phyloP scores from a whole-genome alignment of 2,888 invertebrate genomes.

The Oxycera nigricornis region DNA sequence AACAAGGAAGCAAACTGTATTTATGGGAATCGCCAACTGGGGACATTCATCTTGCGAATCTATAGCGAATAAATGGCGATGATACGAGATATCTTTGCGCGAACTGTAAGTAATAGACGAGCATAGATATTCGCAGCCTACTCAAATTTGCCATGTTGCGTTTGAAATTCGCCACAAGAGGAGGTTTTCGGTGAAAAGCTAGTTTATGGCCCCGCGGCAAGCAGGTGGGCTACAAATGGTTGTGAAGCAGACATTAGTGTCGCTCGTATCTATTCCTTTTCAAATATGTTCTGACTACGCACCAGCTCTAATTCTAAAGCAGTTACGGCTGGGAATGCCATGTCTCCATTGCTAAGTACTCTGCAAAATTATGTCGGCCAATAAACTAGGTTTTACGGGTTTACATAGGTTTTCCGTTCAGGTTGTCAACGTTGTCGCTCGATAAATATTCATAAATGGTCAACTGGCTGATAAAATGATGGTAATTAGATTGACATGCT shows the following conservation, averaged over 20 bases:
- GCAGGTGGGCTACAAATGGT: slow-evolving; percentile 16
- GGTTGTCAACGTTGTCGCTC: background rate
- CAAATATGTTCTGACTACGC: background rate
- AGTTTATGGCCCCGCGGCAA: background rate
- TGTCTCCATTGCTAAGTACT: background rate
- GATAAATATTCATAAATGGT: background rate
- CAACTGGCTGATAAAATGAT: background rate
- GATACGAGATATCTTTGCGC: slow-evolving; percentile 6
- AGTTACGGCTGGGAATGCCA: background rate
- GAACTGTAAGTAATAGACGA: slow-evolving; percentile 7
- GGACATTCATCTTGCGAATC: slow-evolving; percentile 17
- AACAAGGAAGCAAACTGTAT: slow-evolving; percentile 37
- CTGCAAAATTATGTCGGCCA: background rate
- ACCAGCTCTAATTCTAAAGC: background rate
- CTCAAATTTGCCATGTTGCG: slow-evolving; percentile 15
- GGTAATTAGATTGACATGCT: background rate
- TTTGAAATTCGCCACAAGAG: background rate
- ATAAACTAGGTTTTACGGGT: background rate
- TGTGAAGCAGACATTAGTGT: background rate
- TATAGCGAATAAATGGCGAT: background rate
- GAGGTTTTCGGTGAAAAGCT: slow-evolving; percentile 22
- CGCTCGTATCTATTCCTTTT: background rate
- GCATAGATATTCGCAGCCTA: slow-evolving; percentile 25
- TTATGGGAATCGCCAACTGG: slow-evolving; percentile 28
- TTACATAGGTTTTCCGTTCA: background rate